A percentile compares a stretch with the other conserved stretches of the same genome.
Conservation (phyloP, 2,113 vertebrate species). For the Aptenodytes forsteri region DNA sequence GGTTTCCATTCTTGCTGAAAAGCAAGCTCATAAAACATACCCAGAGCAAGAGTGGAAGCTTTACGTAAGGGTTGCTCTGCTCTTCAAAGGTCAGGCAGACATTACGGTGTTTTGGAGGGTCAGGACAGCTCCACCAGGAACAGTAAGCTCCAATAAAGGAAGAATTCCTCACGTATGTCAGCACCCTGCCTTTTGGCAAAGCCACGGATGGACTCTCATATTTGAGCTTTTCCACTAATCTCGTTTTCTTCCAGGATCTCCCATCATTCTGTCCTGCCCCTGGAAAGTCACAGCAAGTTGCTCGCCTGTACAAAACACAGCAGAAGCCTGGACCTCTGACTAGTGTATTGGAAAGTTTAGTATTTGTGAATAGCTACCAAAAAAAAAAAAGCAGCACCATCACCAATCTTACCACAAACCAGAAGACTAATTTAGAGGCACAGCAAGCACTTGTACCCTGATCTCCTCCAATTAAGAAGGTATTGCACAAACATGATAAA, state of each 20-base stretch:
- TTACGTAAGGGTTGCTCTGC: background rate
- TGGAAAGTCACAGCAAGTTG: background rate
- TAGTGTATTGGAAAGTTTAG: accelerated
- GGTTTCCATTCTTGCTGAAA: background rate
- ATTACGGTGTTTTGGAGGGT: background rate
- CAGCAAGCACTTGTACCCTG: background rate
- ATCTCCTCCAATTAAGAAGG: background rate
- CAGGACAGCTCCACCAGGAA: background rate
- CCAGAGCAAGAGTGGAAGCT: background rate
- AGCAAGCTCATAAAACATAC: background rate
- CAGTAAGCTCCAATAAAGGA: background rate
- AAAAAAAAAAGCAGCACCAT: background rate
- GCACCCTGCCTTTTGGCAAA: background rate
- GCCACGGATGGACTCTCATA: background rate
- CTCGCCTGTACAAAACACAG: background rate
- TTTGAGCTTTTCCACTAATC: background rate
- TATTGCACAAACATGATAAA: background rate
- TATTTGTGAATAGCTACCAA: background rate
- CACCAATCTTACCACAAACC: background rate
- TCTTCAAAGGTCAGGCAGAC: background rate
- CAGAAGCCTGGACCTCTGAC: background rate
- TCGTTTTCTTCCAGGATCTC: background rate
- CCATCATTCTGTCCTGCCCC: background rate
- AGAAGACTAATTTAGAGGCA: background rate
- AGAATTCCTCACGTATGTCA: background rate